Evolutionary conservation across 2,113 vertebrate species (phyloP).

Genomic region (Puma concolor): DNA sequence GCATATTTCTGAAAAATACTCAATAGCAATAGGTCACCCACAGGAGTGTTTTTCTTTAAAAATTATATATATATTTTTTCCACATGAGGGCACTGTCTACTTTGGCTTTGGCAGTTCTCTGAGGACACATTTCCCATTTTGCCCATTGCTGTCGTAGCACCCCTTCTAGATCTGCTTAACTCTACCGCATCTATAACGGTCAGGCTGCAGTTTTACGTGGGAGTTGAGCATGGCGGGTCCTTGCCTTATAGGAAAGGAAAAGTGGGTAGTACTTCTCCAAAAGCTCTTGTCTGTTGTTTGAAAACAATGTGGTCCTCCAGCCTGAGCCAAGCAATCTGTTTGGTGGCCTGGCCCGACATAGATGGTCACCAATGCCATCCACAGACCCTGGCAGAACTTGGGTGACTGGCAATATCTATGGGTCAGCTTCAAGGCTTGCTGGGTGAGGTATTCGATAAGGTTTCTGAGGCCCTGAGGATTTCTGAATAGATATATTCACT

Average conservation of each 20-base stretch:
- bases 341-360: neutral
- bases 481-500: neutral
- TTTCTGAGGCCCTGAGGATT: neutral
- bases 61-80: neutral
- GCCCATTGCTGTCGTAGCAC: neutral
- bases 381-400: neutral
- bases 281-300: neutral
- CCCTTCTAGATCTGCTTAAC: conserved; percentile 19
- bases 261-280: neutral
- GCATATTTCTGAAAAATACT: neutral
- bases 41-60: neutral
- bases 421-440: neutral
- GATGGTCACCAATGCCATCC: neutral
- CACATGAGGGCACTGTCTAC: conserved; percentile 61
- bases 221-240: neutral
- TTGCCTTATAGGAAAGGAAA: neutral
- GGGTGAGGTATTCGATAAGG: neutral
- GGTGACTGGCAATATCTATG: neutral
- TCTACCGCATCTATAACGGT: neutral
- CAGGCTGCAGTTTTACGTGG: neutral
- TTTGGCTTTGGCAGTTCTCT: neutral
- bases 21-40: neutral
- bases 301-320: neutral
- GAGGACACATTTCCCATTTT: neutral
- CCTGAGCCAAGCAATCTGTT: neutral